Evolutionary conservation across 2,888 invertebrate species (phyloP), one percentile per base, ranked within the genome.

Genomic region (Arctia plantaginis): DNA sequence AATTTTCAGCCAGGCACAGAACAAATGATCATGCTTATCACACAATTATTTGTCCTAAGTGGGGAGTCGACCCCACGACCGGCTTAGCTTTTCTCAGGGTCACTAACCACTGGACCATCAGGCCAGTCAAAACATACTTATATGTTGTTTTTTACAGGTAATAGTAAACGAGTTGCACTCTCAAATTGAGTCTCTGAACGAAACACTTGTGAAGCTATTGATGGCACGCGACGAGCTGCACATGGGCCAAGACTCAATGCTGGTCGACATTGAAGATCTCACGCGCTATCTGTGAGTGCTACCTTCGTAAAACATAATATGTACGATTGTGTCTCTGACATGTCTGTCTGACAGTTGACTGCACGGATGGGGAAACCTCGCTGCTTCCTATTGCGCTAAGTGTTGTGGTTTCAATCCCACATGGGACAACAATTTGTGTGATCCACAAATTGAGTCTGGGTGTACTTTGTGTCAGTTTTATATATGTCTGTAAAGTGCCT

Each of bases 171-270:
- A 99, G 94, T 96, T 99, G 77, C 99, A 99, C 94, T 98, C 98
- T 74, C 98, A 99, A 96, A 99, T 99, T 89, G 99, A 99, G 96
- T 97, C 97, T 69, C 96, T 99, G 82, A 99, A 99, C 94, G 98
- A 99, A 91, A 97, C 97, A 75, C 96, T 99, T 84, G 99, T 99
- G 74, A 97, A 98, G 91, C 97, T 98, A 91, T 95, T 99, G 86
- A 97, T 99, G 96, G 98, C 98, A 88, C 96, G 99, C 82, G 99
- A 99, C 94, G 99, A 99, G 93, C 96, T 99, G 69, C 99, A 99
- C 94, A 99, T 99, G 99, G 98, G 98, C 82, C 99, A 99, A 93
- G 99, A 99, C 93, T 99, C 99, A 64, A 99, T 99, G 98, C 96
- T 99, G 82, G 99, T 99, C 59, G 99, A 99, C 91, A 99, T 99